Conservation (phyloP, 2,888 invertebrate genomes). For the Gandaritis pyraliata region DNA sequence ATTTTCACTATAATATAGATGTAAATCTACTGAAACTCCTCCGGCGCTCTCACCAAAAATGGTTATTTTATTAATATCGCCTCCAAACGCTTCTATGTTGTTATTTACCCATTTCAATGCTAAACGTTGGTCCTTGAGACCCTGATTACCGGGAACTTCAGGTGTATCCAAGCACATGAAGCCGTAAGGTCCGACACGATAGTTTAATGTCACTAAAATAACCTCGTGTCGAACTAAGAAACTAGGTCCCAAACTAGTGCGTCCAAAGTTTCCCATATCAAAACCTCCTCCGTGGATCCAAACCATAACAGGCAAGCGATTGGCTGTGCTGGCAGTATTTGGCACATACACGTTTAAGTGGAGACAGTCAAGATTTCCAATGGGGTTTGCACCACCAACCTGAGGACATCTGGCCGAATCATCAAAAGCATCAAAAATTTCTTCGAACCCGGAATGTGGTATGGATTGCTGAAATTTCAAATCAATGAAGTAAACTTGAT, state of each 20-base stretch:
- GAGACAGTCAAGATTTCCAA: constrained; percentile 44
- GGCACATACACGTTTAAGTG: constrained; percentile 46
- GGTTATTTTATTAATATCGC: constrained; percentile 47
- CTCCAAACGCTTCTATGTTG: constrained; percentile 53
- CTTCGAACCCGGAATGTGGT: constrained; percentile 40
- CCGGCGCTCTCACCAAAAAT: constrained; percentile 54
- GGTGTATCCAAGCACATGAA: constrained; percentile 51
- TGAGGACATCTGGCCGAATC: constrained; percentile 44
- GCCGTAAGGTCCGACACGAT: constrained; percentile 51
- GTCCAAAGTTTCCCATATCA: constrained; percentile 11
- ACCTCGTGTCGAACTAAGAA: constrained; percentile 43
- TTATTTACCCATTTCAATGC: constrained; percentile 53
- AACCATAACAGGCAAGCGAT: constrained; percentile 41
- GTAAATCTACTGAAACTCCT: constrained; percentile 45
- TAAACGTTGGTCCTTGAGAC: constrained; percentile 51
- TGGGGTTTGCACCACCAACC: constrained; percentile 6
- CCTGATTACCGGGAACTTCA: constrained; percentile 55
- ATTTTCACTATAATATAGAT: constrained; percentile 45
- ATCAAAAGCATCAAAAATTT: constrained; percentile 43
- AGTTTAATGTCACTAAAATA: constrained; percentile 52
- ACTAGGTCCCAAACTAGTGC: constrained; percentile 25
- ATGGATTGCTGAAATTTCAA: constrained; percentile 34
- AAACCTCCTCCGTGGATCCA: constrained; percentile 43
- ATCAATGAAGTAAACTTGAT: not conserved
- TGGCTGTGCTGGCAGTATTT: constrained; percentile 31